Evolutionary conservation across 2,797 vertebrate species (phyloP), one percentile per base, ranked within the genome.

Genomic region (Loris lydekkerianus): DNA sequence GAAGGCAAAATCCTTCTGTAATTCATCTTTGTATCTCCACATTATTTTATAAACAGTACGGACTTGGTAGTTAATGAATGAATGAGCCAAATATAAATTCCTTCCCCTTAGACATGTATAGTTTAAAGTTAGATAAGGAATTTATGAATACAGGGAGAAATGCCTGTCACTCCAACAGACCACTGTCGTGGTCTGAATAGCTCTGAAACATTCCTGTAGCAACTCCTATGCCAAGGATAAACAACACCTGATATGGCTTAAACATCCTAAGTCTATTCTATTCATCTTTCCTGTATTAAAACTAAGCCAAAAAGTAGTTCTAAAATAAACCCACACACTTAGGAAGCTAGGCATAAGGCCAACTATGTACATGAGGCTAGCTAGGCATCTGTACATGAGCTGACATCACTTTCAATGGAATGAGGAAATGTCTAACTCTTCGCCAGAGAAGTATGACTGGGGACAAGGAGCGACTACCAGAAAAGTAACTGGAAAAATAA

Each of bases 1-100:
- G 60, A 82, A 87, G 83, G 31, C 31, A 91, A 87, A 86, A 82
- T 60, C 58, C 37, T 65, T 29, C 37, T 25, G 56, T 75, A 63
- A 65, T 46, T 83, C 37, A 76, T 65, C 31, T 76, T 67, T 83
- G 11, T 21, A 70, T 63, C n/a, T 76, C 43, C 25, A 75, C 2
- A 67, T 88, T 60, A 61, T 46, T 82, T 82, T 82, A 88, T 81
- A 87, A 87, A 82, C 31, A 87, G 25, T 31, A 58, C 70, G 37
- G 25, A 87, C 7, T 75, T 29, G 81, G 72, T 11, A 81, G 31
- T 58, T 56, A 86, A 86, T 81, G 5, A 94, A 56, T 43, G 27
- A 72, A 86, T 80, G 34, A 91, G 25, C 49, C 67, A 82, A 67
- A 46, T 67, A 46, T 31, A 94, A 85, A 80, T 87, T 67, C 13